Evolutionary conservation across 2,888 invertebrate species (phyloP).

Genomic region (Pandemis corylana): DNA sequence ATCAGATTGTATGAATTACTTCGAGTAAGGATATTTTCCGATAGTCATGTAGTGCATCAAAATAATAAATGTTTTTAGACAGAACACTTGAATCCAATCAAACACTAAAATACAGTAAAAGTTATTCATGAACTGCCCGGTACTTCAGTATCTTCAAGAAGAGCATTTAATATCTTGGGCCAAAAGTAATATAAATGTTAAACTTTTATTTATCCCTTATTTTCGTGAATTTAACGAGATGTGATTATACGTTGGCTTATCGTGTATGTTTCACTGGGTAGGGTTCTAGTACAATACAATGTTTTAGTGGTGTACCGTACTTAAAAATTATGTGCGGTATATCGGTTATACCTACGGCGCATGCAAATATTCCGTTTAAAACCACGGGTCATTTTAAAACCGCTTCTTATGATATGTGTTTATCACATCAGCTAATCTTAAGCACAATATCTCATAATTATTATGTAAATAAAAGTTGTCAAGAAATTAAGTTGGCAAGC

Average conservation of each 20-base stretch:
- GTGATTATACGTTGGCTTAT: neutral
- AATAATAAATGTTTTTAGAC: conserved; percentile 23
- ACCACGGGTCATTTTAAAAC: too few relatives aligned
- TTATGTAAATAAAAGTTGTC: neutral
- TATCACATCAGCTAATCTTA: neutral
- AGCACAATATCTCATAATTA: neutral
- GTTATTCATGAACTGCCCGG: conserved; percentile 15
- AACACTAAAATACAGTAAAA: neutral
- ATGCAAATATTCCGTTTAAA: too few relatives aligned
- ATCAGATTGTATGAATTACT: conserved; percentile 7
- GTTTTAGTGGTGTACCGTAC: too few relatives aligned
- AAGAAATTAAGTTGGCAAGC: neutral
- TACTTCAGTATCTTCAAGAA: neutral
- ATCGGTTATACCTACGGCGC: too few relatives aligned
- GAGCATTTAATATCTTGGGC: neutral
- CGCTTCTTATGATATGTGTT: too few relatives aligned
- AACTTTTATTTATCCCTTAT: neutral
- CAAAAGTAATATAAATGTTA: conserved; percentile 7
- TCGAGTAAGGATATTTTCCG: neutral
- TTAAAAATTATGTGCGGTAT: neutral
- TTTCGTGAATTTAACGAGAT: neutral
- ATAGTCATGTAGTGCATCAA: neutral
- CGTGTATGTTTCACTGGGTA: neutral
- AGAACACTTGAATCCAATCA: neutral
- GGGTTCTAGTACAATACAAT: neutral